Evolutionary conservation across 1,140 invertebrate genomes (phyloP).

Genomic region (Papilio xuthus): DNA sequence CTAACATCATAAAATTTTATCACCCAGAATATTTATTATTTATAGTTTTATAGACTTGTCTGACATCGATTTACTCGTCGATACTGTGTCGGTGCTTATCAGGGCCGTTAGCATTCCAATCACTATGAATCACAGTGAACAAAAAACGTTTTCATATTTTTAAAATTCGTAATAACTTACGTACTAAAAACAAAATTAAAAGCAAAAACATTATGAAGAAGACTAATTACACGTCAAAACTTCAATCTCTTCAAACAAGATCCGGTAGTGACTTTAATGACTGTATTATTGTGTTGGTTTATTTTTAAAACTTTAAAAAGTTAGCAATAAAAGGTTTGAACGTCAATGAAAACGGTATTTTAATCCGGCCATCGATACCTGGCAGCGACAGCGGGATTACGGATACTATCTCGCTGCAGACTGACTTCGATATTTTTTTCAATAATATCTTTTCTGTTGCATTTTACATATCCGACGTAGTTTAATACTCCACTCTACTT

Average conservation of each 20-base stretch:
- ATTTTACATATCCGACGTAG: conserved; percentile 44
- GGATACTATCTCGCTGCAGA: conserved; percentile 55
- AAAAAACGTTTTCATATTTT: conserved; percentile 16
- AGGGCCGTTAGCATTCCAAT: conserved; percentile 32
- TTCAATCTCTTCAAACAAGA: neutral
- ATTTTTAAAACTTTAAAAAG: conserved; percentile 58
- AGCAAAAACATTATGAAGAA: conserved; percentile 14
- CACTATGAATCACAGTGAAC: conserved; percentile 26
- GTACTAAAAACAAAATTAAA: conserved; percentile 11
- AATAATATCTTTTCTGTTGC: conserved; percentile 49
- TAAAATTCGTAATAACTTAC: neutral
- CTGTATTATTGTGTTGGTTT: conserved; percentile 25
- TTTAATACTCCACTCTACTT: conserved; percentile 32
- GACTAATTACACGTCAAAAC: neutral
- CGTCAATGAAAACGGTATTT: conserved; percentile 74
- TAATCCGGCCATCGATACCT: conserved; percentile 75
- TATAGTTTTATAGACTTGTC: conserved; percentile 70
- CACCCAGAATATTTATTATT: conserved; percentile 75
- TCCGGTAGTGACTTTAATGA: neutral
- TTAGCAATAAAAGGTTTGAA: conserved; percentile 60
- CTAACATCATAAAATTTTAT: conserved; percentile 75
- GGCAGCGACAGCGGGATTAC: conserved; percentile 66
- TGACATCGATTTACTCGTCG: conserved; percentile 55
- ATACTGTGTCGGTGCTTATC: conserved; percentile 38
- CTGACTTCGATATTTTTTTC: conserved; percentile 60